Percentiles rank a stretch among this genome's conserved stretches.
Conservation (phyloP, 2,113 vertebrate genomes). For the Terrapene triunguis region DNA sequence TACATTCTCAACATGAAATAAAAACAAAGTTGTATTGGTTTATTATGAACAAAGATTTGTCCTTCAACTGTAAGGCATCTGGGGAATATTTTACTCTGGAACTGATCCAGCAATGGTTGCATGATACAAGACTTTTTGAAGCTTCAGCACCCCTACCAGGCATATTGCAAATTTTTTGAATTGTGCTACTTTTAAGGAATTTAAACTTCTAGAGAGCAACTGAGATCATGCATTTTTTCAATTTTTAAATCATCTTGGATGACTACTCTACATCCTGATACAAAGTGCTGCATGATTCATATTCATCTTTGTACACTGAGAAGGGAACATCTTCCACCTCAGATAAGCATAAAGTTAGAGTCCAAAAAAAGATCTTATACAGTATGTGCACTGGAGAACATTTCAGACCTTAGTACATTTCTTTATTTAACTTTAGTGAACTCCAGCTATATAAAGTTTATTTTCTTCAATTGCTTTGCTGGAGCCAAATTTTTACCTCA, state of each 20-base stretch:
- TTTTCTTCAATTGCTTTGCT: neutral
- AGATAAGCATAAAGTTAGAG: neutral
- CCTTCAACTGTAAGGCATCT: neutral
- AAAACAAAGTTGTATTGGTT: neutral
- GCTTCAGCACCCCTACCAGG: neutral
- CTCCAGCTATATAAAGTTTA: neutral
- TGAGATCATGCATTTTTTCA: neutral
- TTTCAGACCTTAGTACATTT: neutral
- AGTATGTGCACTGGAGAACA: neutral
- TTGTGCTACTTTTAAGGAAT: neutral
- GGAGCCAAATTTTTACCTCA: neutral
- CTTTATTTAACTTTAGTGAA: neutral
- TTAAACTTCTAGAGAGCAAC: neutral
- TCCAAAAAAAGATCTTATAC: neutral
- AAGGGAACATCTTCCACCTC: neutral
- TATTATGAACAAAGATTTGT: neutral
- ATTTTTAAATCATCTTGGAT: neutral
- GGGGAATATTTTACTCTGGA: neutral
- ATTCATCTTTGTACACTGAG: neutral
- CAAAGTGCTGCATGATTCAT: neutral
- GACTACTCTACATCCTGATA: neutral
- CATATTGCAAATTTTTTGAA: neutral
- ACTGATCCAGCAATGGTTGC: neutral
- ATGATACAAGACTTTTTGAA: neutral
- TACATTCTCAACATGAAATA: conserved; percentile 14